Evolutionary conservation across 2,888 invertebrate genomes (phyloP).

Genomic region (Eupithecia tripunctaria): DNA sequence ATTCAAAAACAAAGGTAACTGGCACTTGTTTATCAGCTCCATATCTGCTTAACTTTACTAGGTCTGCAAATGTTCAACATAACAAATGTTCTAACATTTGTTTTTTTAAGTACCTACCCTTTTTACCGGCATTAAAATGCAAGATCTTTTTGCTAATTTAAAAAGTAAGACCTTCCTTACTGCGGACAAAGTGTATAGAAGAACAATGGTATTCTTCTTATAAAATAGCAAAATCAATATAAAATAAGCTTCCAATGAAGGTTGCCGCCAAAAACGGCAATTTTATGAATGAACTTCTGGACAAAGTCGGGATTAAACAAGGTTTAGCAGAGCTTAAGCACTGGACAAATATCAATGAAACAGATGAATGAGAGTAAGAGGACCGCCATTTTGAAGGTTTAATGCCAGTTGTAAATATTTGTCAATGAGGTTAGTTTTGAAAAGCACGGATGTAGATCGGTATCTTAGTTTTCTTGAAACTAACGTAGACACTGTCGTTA

Average conservation of each 20-base stretch:
- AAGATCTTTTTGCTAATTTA: not conserved
- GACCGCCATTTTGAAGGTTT: conserved; percentile 45
- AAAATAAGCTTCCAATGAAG: conserved; percentile 24
- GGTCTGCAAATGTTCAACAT: no score
- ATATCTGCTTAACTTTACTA: not conserved
- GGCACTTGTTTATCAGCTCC: not conserved
- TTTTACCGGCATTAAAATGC: not conserved
- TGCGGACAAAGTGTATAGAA: not conserved
- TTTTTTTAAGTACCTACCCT: not conserved
- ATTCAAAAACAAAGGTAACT: no score
- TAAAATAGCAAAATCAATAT: conserved; percentile 24
- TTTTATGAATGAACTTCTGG: conserved; percentile 56
- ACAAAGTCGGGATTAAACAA: conserved; percentile 53
- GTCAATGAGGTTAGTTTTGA: conserved; percentile 60
- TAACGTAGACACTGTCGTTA: conserved; percentile 3
- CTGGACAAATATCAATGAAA: conserved; percentile 58
- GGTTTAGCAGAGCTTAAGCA: conserved; percentile 43
- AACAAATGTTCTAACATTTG: no score
- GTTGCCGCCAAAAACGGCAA: conserved; percentile 44
- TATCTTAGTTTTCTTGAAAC: conserved; percentile 29
- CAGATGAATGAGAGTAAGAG: conserved; percentile 49
- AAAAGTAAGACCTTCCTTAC: not conserved
- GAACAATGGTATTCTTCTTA: conserved; percentile 11
- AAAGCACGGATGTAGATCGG: conserved; percentile 44
- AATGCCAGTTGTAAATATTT: conserved; percentile 76